These are phyloP conservation scores for Leptopilina syphax DNA, from an alignment of 2,888 invertebrate species.

Conservation along the genomic window DNA sequence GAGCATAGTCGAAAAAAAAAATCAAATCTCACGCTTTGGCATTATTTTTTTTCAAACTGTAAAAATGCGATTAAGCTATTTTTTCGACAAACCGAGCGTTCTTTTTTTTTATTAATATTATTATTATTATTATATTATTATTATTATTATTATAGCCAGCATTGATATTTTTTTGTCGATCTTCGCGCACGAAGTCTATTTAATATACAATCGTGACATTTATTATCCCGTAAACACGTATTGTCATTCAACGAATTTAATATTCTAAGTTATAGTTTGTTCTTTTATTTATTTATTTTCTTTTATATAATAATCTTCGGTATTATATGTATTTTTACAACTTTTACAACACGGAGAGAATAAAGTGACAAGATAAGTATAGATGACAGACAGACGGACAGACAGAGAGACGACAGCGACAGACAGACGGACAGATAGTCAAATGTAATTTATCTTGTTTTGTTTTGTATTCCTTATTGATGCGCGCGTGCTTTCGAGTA, in stretches of 20 bases:
- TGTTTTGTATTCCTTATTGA: constrained; percentile 44
- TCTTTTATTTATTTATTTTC: constrained; percentile 54
- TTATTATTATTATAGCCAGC: constrained; percentile 18
- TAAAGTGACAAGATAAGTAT: constrained; percentile 64
- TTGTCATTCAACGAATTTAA: constrained; percentile 72
- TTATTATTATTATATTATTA: neutral
- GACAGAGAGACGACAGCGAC: constrained; percentile 69
- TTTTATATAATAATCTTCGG: constrained; percentile 53
- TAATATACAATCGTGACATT: constrained; percentile 57
- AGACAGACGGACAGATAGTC: constrained; percentile 68
- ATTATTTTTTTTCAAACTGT: constrained; percentile 13
- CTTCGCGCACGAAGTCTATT: constrained; percentile 51
- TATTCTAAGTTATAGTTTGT: constrained; percentile 40
- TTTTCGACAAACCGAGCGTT: constrained; percentile 26
- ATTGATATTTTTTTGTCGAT: constrained; percentile 26
- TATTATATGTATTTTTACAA: constrained; percentile 63
- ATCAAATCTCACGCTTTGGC: constrained; percentile 18
- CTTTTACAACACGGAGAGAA: constrained; percentile 75
- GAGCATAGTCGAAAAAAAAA: constrained; percentile 10
- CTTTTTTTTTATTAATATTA: neutral
- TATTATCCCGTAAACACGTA: constrained; percentile 67
- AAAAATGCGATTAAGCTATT: constrained; percentile 35
- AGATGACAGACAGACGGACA: constrained; percentile 70
- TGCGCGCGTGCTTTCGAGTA: constrained; percentile 26
- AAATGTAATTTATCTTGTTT: constrained; percentile 52